These are phyloP conservation scores for Nyctibius bracteatus DNA, from an alignment of 2,113 vertebrate species.

Conservation along the genomic window DNA sequence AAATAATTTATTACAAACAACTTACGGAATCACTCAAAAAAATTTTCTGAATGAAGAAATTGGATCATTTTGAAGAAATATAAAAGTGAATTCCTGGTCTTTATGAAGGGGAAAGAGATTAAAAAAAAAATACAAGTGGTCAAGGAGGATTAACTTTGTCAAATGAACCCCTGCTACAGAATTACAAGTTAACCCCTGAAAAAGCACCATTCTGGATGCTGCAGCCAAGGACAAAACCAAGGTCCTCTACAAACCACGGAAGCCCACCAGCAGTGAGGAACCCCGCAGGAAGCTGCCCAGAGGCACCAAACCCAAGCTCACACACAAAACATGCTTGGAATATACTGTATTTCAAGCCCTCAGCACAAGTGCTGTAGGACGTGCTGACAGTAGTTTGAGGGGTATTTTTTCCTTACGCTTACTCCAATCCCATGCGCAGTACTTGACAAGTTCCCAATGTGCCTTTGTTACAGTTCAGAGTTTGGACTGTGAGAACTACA, in stretches of 20 bases:
- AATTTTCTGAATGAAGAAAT: not conserved
- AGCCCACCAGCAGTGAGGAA: not conserved
- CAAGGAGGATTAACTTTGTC: not conserved
- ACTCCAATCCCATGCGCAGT: not conserved
- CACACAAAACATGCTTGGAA: not conserved
- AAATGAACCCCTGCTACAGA: not conserved
- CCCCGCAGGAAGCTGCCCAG: not conserved
- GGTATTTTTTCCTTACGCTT: not conserved
- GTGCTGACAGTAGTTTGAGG: not conserved
- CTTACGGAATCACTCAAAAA: fast-evolving
- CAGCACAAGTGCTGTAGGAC: not conserved
- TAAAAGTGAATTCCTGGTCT: not conserved
- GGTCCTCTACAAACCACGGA: not conserved
- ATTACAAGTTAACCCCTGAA: not conserved
- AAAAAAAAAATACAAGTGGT: not conserved
- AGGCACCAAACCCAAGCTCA: not conserved
- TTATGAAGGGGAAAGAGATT: not conserved
- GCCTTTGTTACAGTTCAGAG: not conserved
- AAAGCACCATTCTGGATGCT: not conserved
- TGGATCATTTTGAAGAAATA: not conserved
- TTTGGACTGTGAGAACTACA: not conserved
- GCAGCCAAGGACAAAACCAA: not conserved
- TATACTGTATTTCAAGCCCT: not conserved
- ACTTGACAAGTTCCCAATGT: not conserved
- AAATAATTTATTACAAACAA: not conserved